A percentile compares a stretch with the other conserved stretches of the same genome.
Conservation (phyloP, 1,140 invertebrate genomes). For the Drosophila gunungcola region DNA sequence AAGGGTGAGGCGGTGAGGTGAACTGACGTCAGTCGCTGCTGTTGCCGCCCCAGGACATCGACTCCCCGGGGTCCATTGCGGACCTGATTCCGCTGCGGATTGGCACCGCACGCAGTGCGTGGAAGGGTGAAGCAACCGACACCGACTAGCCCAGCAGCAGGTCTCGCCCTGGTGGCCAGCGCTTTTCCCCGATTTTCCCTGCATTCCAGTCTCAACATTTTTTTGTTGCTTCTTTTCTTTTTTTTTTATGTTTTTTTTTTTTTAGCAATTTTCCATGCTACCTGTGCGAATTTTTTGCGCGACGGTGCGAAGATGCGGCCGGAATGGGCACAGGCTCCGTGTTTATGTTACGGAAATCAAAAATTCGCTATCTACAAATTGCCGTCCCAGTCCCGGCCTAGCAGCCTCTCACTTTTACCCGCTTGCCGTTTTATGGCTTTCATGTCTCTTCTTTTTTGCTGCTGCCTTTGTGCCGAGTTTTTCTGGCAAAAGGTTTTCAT, state of each 20-base stretch:
- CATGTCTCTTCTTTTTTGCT: conserved; percentile 32
- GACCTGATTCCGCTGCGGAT: conserved; percentile 62
- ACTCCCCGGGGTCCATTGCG: conserved; percentile 60
- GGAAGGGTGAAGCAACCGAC: conserved; percentile 70
- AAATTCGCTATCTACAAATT: conserved; percentile 80
- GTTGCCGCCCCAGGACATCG: conserved; percentile 64
- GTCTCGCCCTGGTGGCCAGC: conserved; percentile 57
- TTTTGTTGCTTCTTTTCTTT: conserved; percentile 4
- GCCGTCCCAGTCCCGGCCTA: conserved; percentile 44
- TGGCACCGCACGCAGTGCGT: conserved; percentile 53
- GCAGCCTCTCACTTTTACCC: conserved; percentile 57
- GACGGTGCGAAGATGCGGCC: conserved; percentile 54
- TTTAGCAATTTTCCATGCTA: conserved; percentile 80
- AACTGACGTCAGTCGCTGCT: conserved; percentile 59
- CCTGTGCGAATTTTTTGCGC: conserved; percentile 82
- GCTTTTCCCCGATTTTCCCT: conserved; percentile 33
- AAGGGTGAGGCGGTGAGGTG: conserved; percentile 19
- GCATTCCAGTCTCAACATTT: conserved; percentile 24
- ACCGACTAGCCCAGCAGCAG: conserved; percentile 51
- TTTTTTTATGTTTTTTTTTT: conserved; percentile 35
- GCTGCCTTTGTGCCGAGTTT: conserved; percentile 43
- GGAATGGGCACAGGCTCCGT: conserved; percentile 55
- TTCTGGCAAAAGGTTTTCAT: conserved; percentile 62
- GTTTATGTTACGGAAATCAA: conserved; percentile 84
- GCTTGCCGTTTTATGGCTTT: conserved; percentile 76